Conservation (phyloP, 2,113 vertebrate genomes). For the Tapirus terrestris region DNA sequence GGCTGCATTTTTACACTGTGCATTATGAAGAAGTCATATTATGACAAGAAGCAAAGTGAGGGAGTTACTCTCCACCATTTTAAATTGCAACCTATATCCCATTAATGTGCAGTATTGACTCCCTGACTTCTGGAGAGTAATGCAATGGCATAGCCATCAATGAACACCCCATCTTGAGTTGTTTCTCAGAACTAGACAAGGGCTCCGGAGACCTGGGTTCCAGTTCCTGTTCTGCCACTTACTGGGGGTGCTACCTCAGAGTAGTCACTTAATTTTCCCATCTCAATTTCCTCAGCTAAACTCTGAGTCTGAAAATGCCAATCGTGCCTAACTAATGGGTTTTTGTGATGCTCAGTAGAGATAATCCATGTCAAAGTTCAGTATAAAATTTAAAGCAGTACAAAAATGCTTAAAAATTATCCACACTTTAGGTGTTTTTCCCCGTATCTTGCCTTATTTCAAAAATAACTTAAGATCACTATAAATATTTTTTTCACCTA, state of each 20-base stretch:
- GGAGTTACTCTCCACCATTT: background rate
- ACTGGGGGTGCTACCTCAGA: no score
- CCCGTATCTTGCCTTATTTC: background rate
- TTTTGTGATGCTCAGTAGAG: background rate
- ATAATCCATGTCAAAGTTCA: background rate
- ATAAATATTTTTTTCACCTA: background rate
- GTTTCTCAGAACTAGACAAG: background rate
- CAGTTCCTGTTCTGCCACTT: background rate
- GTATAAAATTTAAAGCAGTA: background rate
- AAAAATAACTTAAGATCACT: background rate
- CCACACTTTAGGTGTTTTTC: background rate
- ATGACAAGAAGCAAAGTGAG: background rate
- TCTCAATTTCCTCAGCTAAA: background rate
- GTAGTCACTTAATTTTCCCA: background rate
- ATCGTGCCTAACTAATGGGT: background rate
- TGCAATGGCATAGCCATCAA: accelerated
- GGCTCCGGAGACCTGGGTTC: background rate
- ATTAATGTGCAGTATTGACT: background rate
- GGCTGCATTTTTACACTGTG: background rate
- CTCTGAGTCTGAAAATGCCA: background rate
- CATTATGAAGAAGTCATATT: background rate
- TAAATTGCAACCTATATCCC: background rate
- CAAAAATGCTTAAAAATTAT: background rate
- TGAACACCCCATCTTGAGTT: background rate
- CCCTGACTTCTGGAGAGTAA: background rate